Evolutionary conservation across 2,113 vertebrate species (phyloP), one percentile per base, ranked within the genome.

Genomic region (Pelmatolapia mariae): DNA sequence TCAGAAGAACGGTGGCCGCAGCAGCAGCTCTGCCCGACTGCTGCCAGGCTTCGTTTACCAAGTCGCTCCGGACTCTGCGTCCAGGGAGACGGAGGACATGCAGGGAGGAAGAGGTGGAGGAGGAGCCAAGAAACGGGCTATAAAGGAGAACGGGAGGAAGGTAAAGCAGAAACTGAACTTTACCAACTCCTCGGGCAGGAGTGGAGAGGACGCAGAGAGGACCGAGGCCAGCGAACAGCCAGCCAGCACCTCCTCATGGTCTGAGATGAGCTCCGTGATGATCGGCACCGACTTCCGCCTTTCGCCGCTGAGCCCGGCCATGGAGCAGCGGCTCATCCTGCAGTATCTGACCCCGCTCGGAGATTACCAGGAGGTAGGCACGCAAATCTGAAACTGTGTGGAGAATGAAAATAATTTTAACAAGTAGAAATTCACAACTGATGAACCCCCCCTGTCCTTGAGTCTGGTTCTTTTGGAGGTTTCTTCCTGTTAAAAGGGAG

Each of bases 301-400:
- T 82, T 97, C 94, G 4, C 98, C 98, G 9, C 97, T 99, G 94
- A 99, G 97, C 88, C 89, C 97, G 1, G 97, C 97, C 88, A 98
- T 98, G 89, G 98, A 99, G 92, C 98, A 99, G 95, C 97, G 98
- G 68, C 97, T 99, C 33, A 98, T 99, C 95, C 97, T 99, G 66
- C 98, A 98, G 89, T 99, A 99, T 86, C 96, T 99, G 90, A 98
- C 98, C 1, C 98, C 98, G 1, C 92, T 99, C 13, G 98, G 98
- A 85, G 98, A 99, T 38, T 98, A 98, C 88, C 98, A 99, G 94
- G 98, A 99, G 98, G 98, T 99, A 90, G 97, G 91, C 15, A 0
- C 0, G 12, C 22, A 0, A 26, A 53, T 10, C 50, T 10, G 36
- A 8, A 26, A 47, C 9, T 10, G 8, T 26, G 26, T 10, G 40